These are phyloP conservation scores for Ceratothoa steindachneri DNA, from an alignment of 2,888 invertebrate genomes.

Conservation along the genomic window DNA sequence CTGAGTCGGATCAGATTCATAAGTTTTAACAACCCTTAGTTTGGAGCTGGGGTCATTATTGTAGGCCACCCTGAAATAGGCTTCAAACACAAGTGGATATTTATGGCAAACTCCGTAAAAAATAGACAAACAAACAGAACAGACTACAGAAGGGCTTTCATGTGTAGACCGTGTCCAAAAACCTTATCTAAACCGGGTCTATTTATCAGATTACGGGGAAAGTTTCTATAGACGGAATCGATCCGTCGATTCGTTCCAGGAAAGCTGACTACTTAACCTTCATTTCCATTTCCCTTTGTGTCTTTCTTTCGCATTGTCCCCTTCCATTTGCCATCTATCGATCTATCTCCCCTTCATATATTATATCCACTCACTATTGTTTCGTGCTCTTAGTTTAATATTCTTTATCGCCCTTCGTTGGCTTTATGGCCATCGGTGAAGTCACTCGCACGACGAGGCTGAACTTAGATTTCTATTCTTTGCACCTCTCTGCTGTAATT, in stretches of 20 bases:
- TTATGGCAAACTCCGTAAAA: too few species aligned
- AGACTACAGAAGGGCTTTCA: neutral
- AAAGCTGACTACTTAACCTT: neutral
- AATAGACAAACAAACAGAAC: neutral
- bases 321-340: neutral
- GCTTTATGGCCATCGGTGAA: neutral
- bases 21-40: too few species aligned
- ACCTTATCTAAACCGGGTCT: neutral
- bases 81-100: too few species aligned
- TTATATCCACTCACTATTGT: conserved; percentile 3
- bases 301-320: neutral
- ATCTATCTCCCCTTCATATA: conserved; percentile 2
- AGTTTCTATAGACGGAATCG: neutral
- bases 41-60: too few species aligned
- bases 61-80: too few species aligned
- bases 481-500: neutral
- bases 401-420: conserved; percentile 9
- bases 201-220: neutral
- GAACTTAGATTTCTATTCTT: neutral
- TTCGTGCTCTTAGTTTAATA: conserved; percentile 2
- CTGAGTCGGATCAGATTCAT: too few species aligned
- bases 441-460: neutral
- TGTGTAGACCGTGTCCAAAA: neutral
- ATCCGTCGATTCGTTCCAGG: neutral
- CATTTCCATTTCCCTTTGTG: neutral